These are phyloP conservation scores for Ptilonorhynchus violaceus DNA, from an alignment of 2,113 vertebrate species.

Conservation along the genomic window DNA sequence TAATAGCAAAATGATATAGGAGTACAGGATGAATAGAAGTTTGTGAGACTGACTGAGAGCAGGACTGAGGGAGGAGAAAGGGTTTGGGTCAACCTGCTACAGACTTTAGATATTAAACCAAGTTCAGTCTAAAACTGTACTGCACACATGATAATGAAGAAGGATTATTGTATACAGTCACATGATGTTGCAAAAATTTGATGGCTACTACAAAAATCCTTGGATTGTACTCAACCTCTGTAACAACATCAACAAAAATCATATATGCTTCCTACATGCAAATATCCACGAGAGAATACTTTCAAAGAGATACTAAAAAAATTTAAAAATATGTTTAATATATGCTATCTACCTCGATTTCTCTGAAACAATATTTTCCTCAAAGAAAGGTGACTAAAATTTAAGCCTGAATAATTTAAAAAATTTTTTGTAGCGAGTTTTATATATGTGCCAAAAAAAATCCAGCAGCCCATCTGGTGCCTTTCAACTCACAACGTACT, in stretches of 20 bases:
- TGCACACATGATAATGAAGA: neutral
- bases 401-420: neutral
- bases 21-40: neutral
- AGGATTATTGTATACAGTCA: neutral
- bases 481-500: neutral
- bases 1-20: neutral
- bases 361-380: neutral
- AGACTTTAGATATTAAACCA: neutral
- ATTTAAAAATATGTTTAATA: neutral
- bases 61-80: neutral
- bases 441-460: neutral
- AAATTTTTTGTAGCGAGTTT: neutral
- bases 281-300: neutral
- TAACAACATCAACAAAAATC: neutral
- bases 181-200: neutral
- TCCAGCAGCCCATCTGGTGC: neutral
- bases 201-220: neutral
- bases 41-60: fast-evolving
- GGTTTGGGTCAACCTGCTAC: neutral
- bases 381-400: neutral
- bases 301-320: neutral
- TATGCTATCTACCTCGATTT: neutral
- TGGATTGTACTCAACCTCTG: neutral
- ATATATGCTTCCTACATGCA: neutral
- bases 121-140: neutral